These are phyloP conservation scores for Cryptoblepharus egeriae DNA, from an alignment of 2,797 vertebrate species.

Conservation along the genomic window DNA sequence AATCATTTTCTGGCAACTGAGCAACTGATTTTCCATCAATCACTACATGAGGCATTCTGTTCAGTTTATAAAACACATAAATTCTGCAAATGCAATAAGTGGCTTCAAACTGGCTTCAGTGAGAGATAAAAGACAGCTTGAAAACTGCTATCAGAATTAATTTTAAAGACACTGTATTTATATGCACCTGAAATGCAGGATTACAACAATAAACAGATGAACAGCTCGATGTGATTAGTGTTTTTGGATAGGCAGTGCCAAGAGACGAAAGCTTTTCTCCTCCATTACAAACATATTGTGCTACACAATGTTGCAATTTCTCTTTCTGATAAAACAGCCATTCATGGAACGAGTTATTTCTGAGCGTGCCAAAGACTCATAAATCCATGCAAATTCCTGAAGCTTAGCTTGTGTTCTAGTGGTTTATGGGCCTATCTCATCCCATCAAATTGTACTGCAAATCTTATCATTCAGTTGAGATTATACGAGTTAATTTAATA, in stretches of 20 bases:
- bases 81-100: slow-evolving; percentile 78
- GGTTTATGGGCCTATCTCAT: slow-evolving; percentile 61
- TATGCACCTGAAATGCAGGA: slow-evolving; percentile 47
- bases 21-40: slow-evolving; percentile 82
- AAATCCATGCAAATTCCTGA: slow-evolving; percentile 61
- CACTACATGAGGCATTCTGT: slow-evolving; percentile 72
- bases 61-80: slow-evolving; percentile 74
- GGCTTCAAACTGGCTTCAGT: slow-evolving; percentile 46
- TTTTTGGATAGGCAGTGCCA: slow-evolving; percentile 43
- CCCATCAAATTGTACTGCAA: slow-evolving; percentile 53
- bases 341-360: slow-evolving; percentile 60
- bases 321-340: slow-evolving; percentile 60
- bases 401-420: slow-evolving; percentile 48
- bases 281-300: slow-evolving; percentile 48
- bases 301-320: slow-evolving; percentile 51
- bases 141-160: slow-evolving; percentile 45
- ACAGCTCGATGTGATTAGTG: slow-evolving; percentile 43
- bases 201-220: slow-evolving; percentile 59
- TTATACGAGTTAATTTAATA: slow-evolving; percentile 45
- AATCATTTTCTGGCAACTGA: slow-evolving; percentile 81
- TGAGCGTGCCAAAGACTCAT: slow-evolving; percentile 57
- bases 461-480: slow-evolving; percentile 66
- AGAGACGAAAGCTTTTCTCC: slow-evolving; percentile 30
- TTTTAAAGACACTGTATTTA: slow-evolving; percentile 56
- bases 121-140: slow-evolving; percentile 61